A percentile compares a stretch with the other conserved stretches of the same genome.
Evolutionary conservation across 2,113 vertebrate genomes (phyloP).

Genomic region (Lontra canadensis): DNA sequence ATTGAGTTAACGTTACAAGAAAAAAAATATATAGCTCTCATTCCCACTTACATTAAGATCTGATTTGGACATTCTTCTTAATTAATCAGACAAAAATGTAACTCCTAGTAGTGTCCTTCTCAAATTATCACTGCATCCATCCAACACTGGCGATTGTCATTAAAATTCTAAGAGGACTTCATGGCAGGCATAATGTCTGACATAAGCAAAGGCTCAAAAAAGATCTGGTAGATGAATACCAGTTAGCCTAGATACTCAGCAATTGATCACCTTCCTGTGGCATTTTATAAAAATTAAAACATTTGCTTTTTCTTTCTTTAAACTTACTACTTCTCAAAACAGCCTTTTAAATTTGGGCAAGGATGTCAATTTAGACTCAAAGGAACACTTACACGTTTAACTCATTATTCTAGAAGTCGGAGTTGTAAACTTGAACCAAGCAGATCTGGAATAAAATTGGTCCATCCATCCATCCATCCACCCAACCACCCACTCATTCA

Average conservation of each 20-base stretch:
- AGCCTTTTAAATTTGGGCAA: not conserved
- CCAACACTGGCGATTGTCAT: not conserved
- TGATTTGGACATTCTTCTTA: constrained; percentile 6
- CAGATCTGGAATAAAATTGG: not conserved
- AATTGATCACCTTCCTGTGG: not conserved
- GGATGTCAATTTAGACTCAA: not conserved
- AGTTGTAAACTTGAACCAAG: not conserved
- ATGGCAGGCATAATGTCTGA: not conserved
- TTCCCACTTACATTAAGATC: not conserved
- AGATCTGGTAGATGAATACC: not conserved
- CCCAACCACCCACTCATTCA: not conserved
- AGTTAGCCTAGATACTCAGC: not conserved
- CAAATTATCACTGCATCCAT: not conserved
- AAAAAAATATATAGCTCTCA: not conserved
- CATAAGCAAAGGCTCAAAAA: not conserved
- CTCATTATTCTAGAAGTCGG: not conserved
- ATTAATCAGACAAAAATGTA: not conserved
- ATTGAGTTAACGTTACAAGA: not conserved
- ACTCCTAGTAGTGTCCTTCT: not conserved
- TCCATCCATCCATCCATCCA: not conserved
- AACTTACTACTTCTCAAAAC: not conserved
- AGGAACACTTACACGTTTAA: not conserved
- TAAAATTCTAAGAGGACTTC: not conserved
- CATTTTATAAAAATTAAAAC: not conserved
- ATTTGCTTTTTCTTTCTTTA: not conserved